phyloP scores from a whole-genome alignment of 1,140 invertebrate genomes.

The Hyposmocoma kahamanoa region DNA sequence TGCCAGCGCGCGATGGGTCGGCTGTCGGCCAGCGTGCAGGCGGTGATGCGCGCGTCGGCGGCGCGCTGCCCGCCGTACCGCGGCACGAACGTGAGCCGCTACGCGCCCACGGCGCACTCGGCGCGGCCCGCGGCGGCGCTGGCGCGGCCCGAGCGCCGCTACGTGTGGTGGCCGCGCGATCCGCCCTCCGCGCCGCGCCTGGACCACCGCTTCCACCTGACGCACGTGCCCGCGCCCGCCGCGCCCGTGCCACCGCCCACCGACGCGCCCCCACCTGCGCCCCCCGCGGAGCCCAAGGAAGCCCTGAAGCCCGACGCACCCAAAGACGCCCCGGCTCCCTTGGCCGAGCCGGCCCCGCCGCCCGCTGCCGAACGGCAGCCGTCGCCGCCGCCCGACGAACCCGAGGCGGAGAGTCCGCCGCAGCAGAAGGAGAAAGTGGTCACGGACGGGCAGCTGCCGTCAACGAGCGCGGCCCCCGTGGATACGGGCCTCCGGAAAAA shows the following conservation, averaged over 20 bases:
- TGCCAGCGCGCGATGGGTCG: conserved; percentile 46
- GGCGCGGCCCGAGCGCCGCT: conserved; percentile 39
- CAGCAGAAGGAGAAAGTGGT: conserved; percentile 25
- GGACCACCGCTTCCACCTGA: conserved; percentile 28
- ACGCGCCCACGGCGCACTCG: conserved; percentile 54
- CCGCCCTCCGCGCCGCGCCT: conserved; percentile 35
- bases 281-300: conserved; percentile 10
- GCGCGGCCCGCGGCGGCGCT: conserved; percentile 36
- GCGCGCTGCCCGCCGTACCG: conserved; percentile 47
- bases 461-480: conserved; percentile 40
- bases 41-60: conserved; percentile 43
- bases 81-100: conserved; percentile 51
- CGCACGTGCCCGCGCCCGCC: conserved; percentile 13
- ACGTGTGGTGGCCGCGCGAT: conserved; percentile 52
- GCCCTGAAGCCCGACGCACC: conserved; percentile 18
- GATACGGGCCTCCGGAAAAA: conserved; percentile 48
- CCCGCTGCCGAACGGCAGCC: conserved; percentile 10
- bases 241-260: conserved; percentile 10
- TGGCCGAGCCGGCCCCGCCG: background rate
- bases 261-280: conserved; percentile 1
- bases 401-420: conserved; percentile 13
- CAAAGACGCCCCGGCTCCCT: conserved; percentile 8
- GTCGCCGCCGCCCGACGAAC: conserved; percentile 15
- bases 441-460: conserved; percentile 37
- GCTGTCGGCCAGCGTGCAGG: conserved; percentile 50